A percentile compares a stretch with the other conserved stretches of the same genome.
Evolutionary conservation across 2,888 invertebrate species (phyloP).

Genomic region (Dichetophora obliterata): DNA sequence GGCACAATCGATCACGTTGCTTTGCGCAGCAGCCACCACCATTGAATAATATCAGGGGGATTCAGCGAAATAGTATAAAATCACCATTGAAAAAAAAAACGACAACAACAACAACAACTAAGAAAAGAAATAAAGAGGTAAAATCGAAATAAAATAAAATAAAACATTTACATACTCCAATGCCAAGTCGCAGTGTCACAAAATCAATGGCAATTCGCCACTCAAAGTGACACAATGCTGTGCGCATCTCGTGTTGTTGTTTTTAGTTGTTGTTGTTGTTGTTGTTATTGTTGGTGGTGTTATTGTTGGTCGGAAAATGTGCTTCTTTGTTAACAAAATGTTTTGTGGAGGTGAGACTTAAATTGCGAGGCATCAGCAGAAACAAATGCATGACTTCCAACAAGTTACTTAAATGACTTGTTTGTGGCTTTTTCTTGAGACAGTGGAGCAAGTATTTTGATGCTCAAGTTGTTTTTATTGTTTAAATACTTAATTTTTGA

Average conservation of each 20-base stretch:
- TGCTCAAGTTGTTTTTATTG: background rate
- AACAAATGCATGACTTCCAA: slow-evolving; percentile 36
- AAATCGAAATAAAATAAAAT: background rate
- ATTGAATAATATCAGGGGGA: background rate
- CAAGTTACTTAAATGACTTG: slow-evolving; percentile 35
- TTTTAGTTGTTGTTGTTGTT: background rate
- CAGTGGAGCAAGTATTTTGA: slow-evolving; percentile 5
- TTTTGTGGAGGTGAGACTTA: slow-evolving; percentile 32
- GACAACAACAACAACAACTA: background rate
- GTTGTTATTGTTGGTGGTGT: background rate
- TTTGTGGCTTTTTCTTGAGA: background rate
- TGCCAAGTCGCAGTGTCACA: slow-evolving; percentile 41
- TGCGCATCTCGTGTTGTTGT: slow-evolving; percentile 35
- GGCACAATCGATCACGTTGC: slow-evolving; percentile 31
- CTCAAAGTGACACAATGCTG: slow-evolving; percentile 43
- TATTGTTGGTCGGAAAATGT: slow-evolving; percentile 11
- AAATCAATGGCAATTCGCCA: slow-evolving; percentile 40
- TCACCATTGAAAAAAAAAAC: background rate
- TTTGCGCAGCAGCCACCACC: background rate
- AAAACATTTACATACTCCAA: background rate
- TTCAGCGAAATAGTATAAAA: background rate
- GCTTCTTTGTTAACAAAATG: slow-evolving; percentile 40
- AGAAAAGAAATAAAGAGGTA: background rate
- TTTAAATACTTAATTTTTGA: no score
- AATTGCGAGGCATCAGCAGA: slow-evolving; percentile 18